Evolutionary conservation across 2,888 invertebrate species (phyloP).

Genomic region (Sepioteuthis lessoniana): DNA sequence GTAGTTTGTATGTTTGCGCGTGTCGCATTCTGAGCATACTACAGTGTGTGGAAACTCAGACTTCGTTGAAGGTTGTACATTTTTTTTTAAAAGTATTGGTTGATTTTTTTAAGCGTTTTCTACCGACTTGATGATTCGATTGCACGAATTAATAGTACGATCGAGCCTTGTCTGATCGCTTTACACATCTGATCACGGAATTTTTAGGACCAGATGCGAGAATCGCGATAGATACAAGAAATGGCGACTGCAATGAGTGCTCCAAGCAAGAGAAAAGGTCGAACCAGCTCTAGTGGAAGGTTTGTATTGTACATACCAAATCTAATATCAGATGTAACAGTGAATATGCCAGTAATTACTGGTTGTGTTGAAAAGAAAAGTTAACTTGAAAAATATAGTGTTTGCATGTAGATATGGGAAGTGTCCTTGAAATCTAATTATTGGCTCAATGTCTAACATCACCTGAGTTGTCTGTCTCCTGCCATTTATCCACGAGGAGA

Average conservation of each 20-base stretch:
- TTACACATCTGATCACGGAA: constrained; percentile 23
- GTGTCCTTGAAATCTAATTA: not conserved
- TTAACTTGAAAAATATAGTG: not conserved
- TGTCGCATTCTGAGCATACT: constrained; percentile 46
- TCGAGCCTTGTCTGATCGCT: constrained; percentile 33
- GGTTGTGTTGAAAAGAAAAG: not conserved
- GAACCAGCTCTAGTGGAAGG: constrained; percentile 13
- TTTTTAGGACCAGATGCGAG: constrained; percentile 43
- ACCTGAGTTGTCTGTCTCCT: constrained; percentile 33
- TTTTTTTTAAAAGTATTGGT: not conserved
- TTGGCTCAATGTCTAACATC: constrained; percentile 33
- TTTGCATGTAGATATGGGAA: not conserved
- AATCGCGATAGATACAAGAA: constrained; percentile 45
- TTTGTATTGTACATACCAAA: constrained; percentile 34
- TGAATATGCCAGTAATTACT: not conserved
- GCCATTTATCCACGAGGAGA: constrained; percentile 21
- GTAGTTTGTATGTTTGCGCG: constrained; percentile 35
- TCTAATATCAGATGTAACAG: not conserved
- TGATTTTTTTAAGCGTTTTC: constrained; percentile 33
- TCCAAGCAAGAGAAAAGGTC: constrained; percentile 44
- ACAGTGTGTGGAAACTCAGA: constrained; percentile 26
- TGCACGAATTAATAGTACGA: constrained; percentile 11
- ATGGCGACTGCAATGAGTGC: constrained; percentile 46
- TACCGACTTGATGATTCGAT: constrained; percentile 21
- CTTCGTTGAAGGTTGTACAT: constrained; percentile 33